Percentiles rank a stretch among this genome's conserved stretches.
These are phyloP conservation scores for Muricea muricata DNA, from an alignment of 92 coral and sea anemone species.

Conservation along the genomic window DNA sequence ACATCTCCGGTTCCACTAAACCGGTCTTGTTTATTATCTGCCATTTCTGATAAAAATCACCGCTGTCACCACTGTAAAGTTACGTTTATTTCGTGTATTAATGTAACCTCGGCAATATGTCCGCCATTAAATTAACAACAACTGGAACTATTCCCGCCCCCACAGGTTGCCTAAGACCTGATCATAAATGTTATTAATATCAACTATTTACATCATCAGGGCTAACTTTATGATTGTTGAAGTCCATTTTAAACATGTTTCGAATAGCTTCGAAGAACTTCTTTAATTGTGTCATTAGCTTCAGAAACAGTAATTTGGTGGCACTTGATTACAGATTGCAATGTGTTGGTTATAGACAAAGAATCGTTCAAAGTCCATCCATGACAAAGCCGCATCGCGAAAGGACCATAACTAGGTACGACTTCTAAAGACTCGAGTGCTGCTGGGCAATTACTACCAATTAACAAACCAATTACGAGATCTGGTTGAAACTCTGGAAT, in stretches of 20 bases:
- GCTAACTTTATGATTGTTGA: conserved; percentile 46
- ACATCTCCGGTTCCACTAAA: too few species aligned
- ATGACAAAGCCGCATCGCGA: conserved; percentile 68
- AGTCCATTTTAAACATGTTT: conserved; percentile 69
- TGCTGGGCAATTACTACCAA: conserved; percentile 68
- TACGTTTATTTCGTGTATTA: too few species aligned
- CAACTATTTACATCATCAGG: too few species aligned
- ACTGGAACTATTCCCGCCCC: too few species aligned
- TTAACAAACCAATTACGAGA: conserved; percentile 65
- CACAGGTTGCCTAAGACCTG: too few species aligned
- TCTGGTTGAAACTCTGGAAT: conserved; percentile 60
- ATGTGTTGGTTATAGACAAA: conserved; percentile 4
- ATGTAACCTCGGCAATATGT: too few species aligned
- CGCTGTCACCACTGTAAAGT: too few species aligned
- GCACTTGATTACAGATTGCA: not conserved
- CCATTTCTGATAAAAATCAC: too few species aligned
- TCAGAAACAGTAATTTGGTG: conserved; percentile 61
- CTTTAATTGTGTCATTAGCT: conserved; percentile 45
- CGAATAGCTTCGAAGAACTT: conserved; percentile 50
- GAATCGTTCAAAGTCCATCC: conserved; percentile 75
- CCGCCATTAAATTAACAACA: too few species aligned
- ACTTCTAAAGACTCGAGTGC: conserved; percentile 72
- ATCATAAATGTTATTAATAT: too few species aligned
- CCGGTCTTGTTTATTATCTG: too few species aligned
- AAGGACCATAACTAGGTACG: conserved; percentile 73